Conservation (phyloP, 2,888 invertebrate genomes). For the Eulithis prunata region DNA sequence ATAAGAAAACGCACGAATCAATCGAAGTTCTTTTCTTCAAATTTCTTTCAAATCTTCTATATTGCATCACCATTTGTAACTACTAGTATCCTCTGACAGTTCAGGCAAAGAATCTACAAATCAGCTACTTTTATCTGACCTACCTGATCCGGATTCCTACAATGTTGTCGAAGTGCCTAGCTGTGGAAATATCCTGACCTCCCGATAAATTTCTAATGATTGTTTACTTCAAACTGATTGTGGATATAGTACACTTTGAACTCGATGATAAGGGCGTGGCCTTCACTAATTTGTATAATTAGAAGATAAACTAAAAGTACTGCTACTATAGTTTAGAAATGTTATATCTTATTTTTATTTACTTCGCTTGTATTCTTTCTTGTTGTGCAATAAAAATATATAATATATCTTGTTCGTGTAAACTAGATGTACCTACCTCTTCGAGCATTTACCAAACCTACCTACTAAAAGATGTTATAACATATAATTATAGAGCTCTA, state of each 20-base stretch:
- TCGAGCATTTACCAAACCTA: too few relatives aligned
- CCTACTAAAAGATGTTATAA: too few relatives aligned
- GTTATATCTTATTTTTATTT: neutral
- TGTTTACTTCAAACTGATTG: slow-evolving; percentile 26
- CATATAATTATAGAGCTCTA: too few relatives aligned
- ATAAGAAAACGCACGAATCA: too few relatives aligned
- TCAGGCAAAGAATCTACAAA: neutral
- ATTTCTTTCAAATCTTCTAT: too few relatives aligned
- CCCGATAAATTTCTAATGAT: slow-evolving; percentile 42
- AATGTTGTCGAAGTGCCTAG: slow-evolving; percentile 36
- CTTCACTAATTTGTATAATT: slow-evolving; percentile 6
- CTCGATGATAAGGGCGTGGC: slow-evolving; percentile 26
- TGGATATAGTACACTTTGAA: slow-evolving; percentile 31
- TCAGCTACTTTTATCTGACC: slow-evolving; percentile 17
- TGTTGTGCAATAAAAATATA: too few relatives aligned
- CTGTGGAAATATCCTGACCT: slow-evolving; percentile 40
- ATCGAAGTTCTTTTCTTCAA: too few relatives aligned
- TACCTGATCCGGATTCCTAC: slow-evolving; percentile 45
- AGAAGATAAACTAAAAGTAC: neutral
- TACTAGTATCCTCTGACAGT: too few relatives aligned
- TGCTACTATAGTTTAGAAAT: too few relatives aligned
- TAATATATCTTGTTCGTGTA: too few relatives aligned
- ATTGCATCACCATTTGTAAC: too few relatives aligned
- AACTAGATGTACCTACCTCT: too few relatives aligned
- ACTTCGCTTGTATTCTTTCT: neutral